Percentiles rank a stretch among this genome's conserved stretches.
These are phyloP conservation scores for Melanostoma scalare DNA, from an alignment of 2,888 invertebrate species.

Conservation along the genomic window DNA sequence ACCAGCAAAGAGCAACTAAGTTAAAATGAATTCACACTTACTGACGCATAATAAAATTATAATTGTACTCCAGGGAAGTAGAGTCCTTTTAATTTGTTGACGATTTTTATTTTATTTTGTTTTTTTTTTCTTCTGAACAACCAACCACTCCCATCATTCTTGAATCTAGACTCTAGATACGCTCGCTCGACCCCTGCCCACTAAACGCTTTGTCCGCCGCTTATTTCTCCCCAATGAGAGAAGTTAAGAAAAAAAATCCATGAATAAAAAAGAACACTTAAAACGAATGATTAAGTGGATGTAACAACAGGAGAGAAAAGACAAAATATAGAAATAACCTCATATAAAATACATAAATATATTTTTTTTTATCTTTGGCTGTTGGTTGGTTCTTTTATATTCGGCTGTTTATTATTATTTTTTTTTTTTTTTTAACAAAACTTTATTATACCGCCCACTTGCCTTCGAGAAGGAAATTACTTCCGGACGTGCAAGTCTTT, in stretches of 20 bases:
- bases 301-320: slow-evolving; percentile 27
- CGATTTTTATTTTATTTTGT: slow-evolving; percentile 19
- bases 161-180: slow-evolving; percentile 21
- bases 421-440: not conserved
- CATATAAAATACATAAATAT: slow-evolving; percentile 58
- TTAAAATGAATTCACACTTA: slow-evolving; percentile 71
- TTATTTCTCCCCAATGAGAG: slow-evolving; percentile 52
- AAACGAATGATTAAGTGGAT: slow-evolving; percentile 69
- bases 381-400: not conserved
- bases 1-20: slow-evolving; percentile 47
- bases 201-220: slow-evolving; percentile 64
- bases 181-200: slow-evolving; percentile 22
- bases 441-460: not conserved
- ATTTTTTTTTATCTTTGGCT: not conserved
- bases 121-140: slow-evolving; percentile 12
- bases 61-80: slow-evolving; percentile 68
- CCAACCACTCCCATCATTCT: not conserved
- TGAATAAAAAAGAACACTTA: slow-evolving; percentile 44
- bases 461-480: slow-evolving; percentile 24
- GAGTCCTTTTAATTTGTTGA: slow-evolving; percentile 70
- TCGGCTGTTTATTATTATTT: slow-evolving; percentile 15
- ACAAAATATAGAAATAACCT: slow-evolving; percentile 51
- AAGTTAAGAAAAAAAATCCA: slow-evolving; percentile 22
- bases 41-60: slow-evolving; percentile 72
- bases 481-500: slow-evolving; percentile 33